A percentile compares a stretch with the other conserved stretches of the same genome.
These are phyloP conservation scores for Burhinus oedicnemus DNA, from an alignment of 2,113 vertebrate species.

Conservation along the genomic window DNA sequence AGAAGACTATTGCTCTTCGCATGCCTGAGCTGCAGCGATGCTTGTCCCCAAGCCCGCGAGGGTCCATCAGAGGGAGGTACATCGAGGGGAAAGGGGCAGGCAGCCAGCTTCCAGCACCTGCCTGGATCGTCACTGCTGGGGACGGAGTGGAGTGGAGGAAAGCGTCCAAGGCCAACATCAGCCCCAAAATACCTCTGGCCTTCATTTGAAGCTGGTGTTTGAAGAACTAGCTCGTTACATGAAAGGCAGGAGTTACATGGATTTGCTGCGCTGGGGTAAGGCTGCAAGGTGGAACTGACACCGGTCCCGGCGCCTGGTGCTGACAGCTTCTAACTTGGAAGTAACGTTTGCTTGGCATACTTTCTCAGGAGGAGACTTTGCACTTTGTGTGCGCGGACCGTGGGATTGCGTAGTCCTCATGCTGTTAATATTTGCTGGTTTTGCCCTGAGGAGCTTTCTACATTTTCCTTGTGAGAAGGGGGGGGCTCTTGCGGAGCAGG, in stretches of 20 bases:
- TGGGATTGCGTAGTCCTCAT: neutral
- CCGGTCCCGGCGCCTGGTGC: neutral
- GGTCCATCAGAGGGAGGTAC: neutral
- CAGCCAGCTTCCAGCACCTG: no score
- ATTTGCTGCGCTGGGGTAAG: neutral
- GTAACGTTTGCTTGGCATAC: rapidly evolving
- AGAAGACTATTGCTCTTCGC: rapidly evolving
- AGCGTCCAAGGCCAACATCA: neutral
- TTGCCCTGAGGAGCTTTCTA: neutral
- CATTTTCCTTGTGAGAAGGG: neutral
- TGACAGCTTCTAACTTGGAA: neutral
- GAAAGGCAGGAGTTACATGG: neutral
- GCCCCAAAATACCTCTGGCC: neutral
- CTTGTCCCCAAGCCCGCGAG: rapidly evolving
- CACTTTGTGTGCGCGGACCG: rapidly evolving
- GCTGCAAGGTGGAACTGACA: neutral
- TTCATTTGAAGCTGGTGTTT: rapidly evolving
- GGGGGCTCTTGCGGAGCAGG: neutral
- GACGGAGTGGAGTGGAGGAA: neutral
- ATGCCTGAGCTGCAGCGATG: neutral
- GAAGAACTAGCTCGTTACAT: neutral
- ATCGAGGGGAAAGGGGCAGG: neutral
- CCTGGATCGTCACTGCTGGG: neutral
- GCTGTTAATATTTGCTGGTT: neutral
- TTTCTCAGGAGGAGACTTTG: neutral